Evolutionary conservation across 2,113 vertebrate genomes (phyloP), one percentile per base, ranked within the genome.

Genomic region (Spea bombifrons): DNA sequence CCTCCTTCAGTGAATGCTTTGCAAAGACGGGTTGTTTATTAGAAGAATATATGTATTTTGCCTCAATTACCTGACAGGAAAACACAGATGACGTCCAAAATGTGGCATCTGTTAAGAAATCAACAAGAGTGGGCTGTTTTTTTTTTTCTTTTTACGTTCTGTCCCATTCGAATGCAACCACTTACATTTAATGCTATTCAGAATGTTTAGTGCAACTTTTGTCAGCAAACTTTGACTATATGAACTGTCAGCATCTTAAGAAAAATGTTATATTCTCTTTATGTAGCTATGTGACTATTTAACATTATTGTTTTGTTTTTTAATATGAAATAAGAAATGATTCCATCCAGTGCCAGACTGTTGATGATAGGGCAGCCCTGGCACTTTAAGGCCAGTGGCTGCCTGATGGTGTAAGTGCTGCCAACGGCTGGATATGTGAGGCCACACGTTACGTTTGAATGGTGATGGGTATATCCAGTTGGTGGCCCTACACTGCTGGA

Each of bases 1-100:
- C 78, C 64, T 49, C 66, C 53, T 68, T 74, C 46, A 43, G 46
- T 73, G 71, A 74, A 67, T 5, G 61, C 52, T 74, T 47, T 17
- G 66, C 53, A 66, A 80, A 80, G 50, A 74, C 61, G 17, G 9
- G 50, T 50, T 61, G 50, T 61, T 73, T 61, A 61, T 74, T 68
- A 17, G 61, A 70, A 77, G 10, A 73, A 79, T 73, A 80, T 57
- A 73, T 73, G 30, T 74, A 68, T 73, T 80, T 74, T 80, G 7
- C 66, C 61, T 74, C 49, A 67, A 80, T 74, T 80, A 68, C 71
- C 71, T 74, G 65, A 73, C 64, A 73, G 71, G 44, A 80, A 80
- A 76, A 76, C 47, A 48, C 66, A 77, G 70, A 48, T 67, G 66
- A 68, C 53, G 8, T 74, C 71, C 64, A 74, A 68, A 74, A 55